phyloP scores from a whole-genome alignment of 1,140 invertebrate species.

The Nilaparvata lugens region DNA sequence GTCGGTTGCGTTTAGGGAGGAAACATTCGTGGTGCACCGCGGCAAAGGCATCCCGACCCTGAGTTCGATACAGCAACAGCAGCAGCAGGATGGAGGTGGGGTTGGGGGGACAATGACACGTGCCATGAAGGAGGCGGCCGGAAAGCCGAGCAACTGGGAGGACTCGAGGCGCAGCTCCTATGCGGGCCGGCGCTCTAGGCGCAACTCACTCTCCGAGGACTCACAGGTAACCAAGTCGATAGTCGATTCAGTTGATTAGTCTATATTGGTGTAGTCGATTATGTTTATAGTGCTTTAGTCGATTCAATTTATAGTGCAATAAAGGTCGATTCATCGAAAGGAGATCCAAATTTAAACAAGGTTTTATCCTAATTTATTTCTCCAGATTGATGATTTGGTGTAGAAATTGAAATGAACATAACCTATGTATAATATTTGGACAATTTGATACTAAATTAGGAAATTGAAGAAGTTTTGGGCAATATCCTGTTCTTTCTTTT shows the following conservation, averaged over 20 bases:
- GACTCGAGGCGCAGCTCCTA: slow-evolving; percentile 55
- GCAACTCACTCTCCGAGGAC: slow-evolving; percentile 78
- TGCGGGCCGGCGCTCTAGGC: slow-evolving; percentile 68
- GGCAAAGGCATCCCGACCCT: slow-evolving; percentile 68
- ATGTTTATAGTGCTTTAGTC: neutral
- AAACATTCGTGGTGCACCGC: slow-evolving; percentile 72
- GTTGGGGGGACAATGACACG: slow-evolving; percentile 51
- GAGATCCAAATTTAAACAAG: too few relatives aligned
- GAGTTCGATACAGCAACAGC: slow-evolving; percentile 45
- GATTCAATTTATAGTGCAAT: too few relatives aligned
- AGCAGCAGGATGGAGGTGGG: slow-evolving; percentile 44
- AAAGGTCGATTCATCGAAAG: too few relatives aligned
- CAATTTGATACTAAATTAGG: too few relatives aligned
- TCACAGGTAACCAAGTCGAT: too few relatives aligned
- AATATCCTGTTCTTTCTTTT: too few relatives aligned
- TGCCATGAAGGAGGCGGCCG: slow-evolving; percentile 50
- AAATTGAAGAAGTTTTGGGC: too few relatives aligned
- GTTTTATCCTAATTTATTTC: too few relatives aligned
- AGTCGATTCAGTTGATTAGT: neutral
- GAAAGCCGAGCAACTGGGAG: slow-evolving; percentile 75
- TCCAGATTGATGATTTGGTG: too few relatives aligned
- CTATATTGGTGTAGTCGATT: neutral
- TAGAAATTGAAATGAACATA: too few relatives aligned
- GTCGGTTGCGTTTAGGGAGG: slow-evolving; percentile 34
- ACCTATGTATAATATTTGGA: too few relatives aligned